Conservation (phyloP, 2,113 vertebrate genomes). For the Anser brachyrhynchus region DNA sequence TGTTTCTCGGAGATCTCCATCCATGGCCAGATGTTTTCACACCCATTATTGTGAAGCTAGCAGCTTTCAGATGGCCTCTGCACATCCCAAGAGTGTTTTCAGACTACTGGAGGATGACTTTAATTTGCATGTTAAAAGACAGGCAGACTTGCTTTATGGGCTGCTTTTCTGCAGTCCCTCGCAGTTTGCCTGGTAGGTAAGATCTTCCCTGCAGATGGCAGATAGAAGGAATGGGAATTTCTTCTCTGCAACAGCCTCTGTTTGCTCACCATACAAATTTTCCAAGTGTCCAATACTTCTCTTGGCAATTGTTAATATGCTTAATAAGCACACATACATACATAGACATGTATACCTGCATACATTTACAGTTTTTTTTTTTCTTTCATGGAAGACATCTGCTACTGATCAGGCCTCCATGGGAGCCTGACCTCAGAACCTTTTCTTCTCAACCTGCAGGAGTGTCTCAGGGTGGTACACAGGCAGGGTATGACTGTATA, state of each 20-base stretch:
- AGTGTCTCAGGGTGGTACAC: conserved; percentile 4
- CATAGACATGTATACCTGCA: no score
- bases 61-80: conserved; percentile 71
- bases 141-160: conserved; percentile 77
- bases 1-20: conserved; percentile 77
- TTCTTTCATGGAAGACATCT: conserved; percentile 62
- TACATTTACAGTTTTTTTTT: not conserved
- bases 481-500: not conserved
- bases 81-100: conserved; percentile 76
- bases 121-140: conserved; percentile 85
- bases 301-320: conserved; percentile 48
- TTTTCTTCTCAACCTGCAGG: conserved; percentile 33
- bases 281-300: conserved; percentile 18
- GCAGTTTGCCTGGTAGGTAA: conserved; percentile 41
- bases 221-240: conserved; percentile 62
- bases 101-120: conserved; percentile 81
- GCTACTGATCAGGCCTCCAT: conserved; percentile 55
- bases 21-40: conserved; percentile 71
- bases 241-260: conserved; percentile 48
- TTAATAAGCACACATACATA: not conserved
- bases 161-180: conserved; percentile 58
- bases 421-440: not conserved
- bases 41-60: conserved; percentile 57
- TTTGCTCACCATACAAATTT: conserved; percentile 61
- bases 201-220: conserved; percentile 58